Conservation (phyloP, 2,113 vertebrate genomes). For the Myrmecophaga tridactyla region DNA sequence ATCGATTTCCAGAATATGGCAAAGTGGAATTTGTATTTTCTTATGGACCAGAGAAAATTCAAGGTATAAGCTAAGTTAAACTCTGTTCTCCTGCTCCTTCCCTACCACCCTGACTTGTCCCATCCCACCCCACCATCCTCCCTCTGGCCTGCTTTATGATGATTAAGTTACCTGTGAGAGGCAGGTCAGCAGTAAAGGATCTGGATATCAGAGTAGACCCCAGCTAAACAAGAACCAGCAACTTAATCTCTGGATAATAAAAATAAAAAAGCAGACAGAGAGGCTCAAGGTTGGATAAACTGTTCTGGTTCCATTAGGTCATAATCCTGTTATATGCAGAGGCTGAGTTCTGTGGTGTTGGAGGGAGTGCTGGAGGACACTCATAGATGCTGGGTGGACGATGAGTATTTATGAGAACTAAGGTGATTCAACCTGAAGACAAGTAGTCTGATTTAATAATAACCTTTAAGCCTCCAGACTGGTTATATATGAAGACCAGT, state of each 20-base stretch:
- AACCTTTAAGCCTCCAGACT: neutral
- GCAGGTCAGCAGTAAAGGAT: neutral
- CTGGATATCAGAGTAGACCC: conserved; percentile 37
- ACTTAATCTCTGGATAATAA: conserved; percentile 33
- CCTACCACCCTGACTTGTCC: too few relatives aligned
- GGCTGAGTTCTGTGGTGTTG: neutral
- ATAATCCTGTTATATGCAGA: conserved; percentile 47
- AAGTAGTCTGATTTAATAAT: conserved; percentile 57
- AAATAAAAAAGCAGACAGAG: conserved; percentile 55
- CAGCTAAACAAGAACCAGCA: conserved; percentile 13
- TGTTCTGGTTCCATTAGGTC: conserved; percentile 39
- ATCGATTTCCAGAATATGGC: conserved; percentile 96
- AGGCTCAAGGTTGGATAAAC: conserved; percentile 1
- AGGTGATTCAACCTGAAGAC: conserved; percentile 54
- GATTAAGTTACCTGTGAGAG: neutral
- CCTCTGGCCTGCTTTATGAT: fast-evolving
- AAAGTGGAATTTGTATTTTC: conserved; percentile 99
- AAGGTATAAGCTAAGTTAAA: conserved; percentile 85
- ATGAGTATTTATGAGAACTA: conserved; percentile 51
- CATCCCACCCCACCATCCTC: neutral
- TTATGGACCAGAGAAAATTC: conserved; percentile 97
- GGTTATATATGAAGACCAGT: conserved; percentile 60
- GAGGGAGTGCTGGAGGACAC: neutral
- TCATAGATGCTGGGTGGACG: neutral
- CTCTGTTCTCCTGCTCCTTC: neutral